A percentile compares a stretch with the other conserved stretches of the same genome.
phyloP scores from a whole-genome alignment of 2,113 vertebrate species.

The Microtus oregoni region DNA sequence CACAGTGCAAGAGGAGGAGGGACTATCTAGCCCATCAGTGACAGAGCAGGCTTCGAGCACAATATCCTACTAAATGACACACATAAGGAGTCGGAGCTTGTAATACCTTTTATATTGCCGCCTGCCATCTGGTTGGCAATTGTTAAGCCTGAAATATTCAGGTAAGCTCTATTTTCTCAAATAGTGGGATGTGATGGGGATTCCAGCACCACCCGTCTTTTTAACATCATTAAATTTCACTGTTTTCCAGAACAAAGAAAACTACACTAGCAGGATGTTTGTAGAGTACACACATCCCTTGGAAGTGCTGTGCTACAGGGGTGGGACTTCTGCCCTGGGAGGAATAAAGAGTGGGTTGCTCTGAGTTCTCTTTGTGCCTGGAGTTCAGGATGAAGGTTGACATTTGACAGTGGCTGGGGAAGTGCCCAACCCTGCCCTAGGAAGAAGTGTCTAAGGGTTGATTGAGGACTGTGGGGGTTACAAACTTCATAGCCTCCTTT shows the following conservation, averaged over 20 bases:
- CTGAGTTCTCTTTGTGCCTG: background rate
- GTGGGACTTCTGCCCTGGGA: background rate
- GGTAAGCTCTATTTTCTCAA: constrained; percentile 74
- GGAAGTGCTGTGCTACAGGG: fast-evolving
- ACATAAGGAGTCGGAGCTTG: constrained; percentile 70
- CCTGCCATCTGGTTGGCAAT: constrained; percentile 84
- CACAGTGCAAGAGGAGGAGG: constrained; percentile 56
- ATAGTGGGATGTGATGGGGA: constrained; percentile 77
- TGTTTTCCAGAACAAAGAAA: constrained; percentile 68
- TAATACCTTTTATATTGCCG: constrained; percentile 83
- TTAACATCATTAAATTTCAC: constrained; percentile 73
- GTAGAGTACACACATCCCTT: background rate
- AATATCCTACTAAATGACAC: constrained; percentile 77
- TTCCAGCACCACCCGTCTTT: constrained; percentile 73
- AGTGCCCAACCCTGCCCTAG: too few relatives aligned
- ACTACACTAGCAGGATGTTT: constrained; percentile 49
- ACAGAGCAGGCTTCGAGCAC: constrained; percentile 79
- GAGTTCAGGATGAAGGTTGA: background rate
- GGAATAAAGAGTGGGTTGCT: background rate
- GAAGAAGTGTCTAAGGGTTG: background rate
- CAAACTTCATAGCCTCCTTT: background rate
- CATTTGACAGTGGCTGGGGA: background rate
- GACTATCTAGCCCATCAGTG: constrained; percentile 45
- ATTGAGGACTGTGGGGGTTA: background rate
- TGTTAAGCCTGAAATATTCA: constrained; percentile 85